Evolutionary conservation across 2,113 vertebrate genomes (phyloP).

Genomic region (Cyanoderma ruficeps): DNA sequence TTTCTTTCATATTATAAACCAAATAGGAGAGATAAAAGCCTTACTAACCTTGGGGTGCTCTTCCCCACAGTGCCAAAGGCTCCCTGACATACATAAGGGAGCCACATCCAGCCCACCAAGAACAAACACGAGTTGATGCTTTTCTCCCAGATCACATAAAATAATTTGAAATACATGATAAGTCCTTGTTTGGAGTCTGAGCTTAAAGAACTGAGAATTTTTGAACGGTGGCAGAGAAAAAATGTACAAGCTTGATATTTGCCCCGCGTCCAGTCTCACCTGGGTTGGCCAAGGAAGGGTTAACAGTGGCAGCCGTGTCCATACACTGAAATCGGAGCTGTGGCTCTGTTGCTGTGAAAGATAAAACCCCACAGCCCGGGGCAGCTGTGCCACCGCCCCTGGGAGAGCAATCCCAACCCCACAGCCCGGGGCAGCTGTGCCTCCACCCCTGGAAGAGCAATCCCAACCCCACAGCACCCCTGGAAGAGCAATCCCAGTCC

Average conservation of each 20-base stretch:
- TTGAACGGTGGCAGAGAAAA: background rate
- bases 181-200: background rate
- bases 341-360: background rate
- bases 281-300: background rate
- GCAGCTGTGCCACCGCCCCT: too few species aligned
- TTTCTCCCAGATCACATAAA: background rate
- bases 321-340: background rate
- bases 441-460: too few species aligned
- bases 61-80: background rate
- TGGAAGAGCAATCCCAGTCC: too few species aligned
- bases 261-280: background rate
- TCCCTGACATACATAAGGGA: background rate
- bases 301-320: background rate
- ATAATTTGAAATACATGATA: background rate
- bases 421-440: too few species aligned
- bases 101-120: background rate
- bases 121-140: background rate
- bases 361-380: too few species aligned
- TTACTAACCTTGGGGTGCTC: background rate
- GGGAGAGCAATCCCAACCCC: too few species aligned
- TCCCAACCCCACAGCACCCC: too few species aligned
- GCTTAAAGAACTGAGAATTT: background rate
- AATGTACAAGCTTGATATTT: accelerated
- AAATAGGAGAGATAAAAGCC: background rate
- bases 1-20: background rate